These are phyloP conservation scores for Rugalucina vietnamica DNA, from an alignment of 2,888 invertebrate genomes.

Conservation along the genomic window DNA sequence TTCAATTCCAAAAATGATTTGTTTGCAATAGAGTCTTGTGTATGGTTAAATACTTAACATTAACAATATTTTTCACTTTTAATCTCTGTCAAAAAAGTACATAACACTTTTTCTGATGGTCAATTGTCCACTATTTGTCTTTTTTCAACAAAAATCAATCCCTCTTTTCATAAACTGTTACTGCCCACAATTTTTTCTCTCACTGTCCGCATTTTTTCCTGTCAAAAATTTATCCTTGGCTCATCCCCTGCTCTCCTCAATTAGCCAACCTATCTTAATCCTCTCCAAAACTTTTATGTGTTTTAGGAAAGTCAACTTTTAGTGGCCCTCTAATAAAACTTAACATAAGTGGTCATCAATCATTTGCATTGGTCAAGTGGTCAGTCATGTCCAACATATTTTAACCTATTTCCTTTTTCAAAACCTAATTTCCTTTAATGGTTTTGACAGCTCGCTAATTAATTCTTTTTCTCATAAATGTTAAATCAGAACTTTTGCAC, in stretches of 20 bases:
- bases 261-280: not conserved
- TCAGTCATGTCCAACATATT: conserved; percentile 7
- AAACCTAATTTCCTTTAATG: conserved; percentile 5
- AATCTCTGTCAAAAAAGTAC: not conserved
- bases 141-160: not conserved
- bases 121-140: not conserved
- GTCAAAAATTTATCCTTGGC: not conserved
- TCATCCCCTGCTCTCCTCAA: not conserved
- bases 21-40: not conserved
- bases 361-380: conserved; percentile 3
- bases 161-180: no score
- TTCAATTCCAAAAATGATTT: not conserved
- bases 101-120: not conserved
- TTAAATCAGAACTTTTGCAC: no score
- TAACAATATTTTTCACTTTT: conserved; percentile 1
- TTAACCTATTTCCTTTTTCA: conserved; percentile 17
- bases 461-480: not conserved
- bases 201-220: not conserved
- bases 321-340: not conserved
- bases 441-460: not conserved
- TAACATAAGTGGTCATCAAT: not conserved
- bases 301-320: not conserved
- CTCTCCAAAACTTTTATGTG: not conserved
- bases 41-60: not conserved
- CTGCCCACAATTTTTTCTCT: not conserved